phyloP scores from a whole-genome alignment of 2,888 invertebrate genomes.

The Tridacna crocea region DNA sequence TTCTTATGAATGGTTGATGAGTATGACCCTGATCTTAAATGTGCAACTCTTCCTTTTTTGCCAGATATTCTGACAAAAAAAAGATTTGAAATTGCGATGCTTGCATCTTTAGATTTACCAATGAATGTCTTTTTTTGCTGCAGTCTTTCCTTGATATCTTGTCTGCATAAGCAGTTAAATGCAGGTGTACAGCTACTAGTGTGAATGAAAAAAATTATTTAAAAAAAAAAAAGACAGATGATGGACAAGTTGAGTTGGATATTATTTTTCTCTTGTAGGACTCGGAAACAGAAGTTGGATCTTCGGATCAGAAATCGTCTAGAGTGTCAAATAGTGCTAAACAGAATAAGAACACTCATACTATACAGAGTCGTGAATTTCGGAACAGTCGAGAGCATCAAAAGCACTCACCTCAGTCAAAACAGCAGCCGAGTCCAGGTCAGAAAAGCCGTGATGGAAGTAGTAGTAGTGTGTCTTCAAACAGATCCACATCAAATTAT shows the following conservation, averaged over 20 bases:
- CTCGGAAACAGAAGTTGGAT: slow-evolving; percentile 53
- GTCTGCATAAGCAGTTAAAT: too few relatives aligned
- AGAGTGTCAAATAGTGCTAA: slow-evolving; percentile 33
- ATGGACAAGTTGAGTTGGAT: not conserved
- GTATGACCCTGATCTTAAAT: too few relatives aligned
- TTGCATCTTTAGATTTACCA: too few relatives aligned
- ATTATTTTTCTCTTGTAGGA: slow-evolving; percentile 34
- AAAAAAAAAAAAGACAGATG: too few relatives aligned
- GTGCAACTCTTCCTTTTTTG: too few relatives aligned
- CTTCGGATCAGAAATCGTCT: slow-evolving; percentile 43
- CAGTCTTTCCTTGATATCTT: too few relatives aligned
- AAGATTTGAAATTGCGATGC: too few relatives aligned
- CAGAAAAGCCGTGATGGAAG: slow-evolving; percentile 75
- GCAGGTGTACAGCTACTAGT: too few relatives aligned
- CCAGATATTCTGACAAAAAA: too few relatives aligned
- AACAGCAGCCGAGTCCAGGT: slow-evolving; percentile 42
- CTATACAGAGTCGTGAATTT: slow-evolving; percentile 47
- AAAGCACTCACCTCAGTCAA: slow-evolving; percentile 32
- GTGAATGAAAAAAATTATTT: too few relatives aligned
- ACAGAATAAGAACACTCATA: slow-evolving; percentile 33
- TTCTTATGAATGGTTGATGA: too few relatives aligned
- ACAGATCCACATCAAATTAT: slow-evolving; percentile 59
- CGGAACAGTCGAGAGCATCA: slow-evolving; percentile 60
- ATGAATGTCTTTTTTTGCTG: too few relatives aligned
- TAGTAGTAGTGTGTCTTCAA: slow-evolving; percentile 77